Conservation (phyloP, 2,113 vertebrate genomes). For the Etia nguti region DNA sequence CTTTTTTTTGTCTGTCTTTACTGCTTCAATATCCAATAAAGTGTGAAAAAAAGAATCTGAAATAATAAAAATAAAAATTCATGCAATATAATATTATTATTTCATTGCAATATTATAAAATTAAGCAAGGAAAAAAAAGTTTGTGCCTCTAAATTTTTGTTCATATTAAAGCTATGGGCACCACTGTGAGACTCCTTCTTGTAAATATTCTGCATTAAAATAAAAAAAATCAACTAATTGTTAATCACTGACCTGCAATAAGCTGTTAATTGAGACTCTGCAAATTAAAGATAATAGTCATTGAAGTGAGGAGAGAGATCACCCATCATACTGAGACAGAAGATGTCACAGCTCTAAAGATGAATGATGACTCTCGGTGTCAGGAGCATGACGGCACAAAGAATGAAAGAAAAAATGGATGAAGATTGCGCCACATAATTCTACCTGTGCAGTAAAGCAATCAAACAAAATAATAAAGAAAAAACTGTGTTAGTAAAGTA, state of each 20-base stretch:
- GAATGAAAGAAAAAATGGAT: neutral
- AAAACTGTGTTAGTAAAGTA: neutral
- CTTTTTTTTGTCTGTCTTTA: neutral
- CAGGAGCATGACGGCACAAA: neutral
- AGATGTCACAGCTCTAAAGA: constrained; percentile 17
- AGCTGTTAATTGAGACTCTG: constrained; percentile 44
- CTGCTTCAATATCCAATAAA: neutral
- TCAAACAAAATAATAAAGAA: neutral
- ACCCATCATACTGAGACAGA: constrained; percentile 30
- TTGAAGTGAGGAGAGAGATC: constrained; percentile 27
- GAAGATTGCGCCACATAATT: neutral
- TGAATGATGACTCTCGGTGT: constrained; percentile 25
- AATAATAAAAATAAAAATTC: neutral
- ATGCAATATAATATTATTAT: neutral
- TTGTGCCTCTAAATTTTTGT: neutral
- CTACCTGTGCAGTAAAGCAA: neutral
- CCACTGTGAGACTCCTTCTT: neutral
- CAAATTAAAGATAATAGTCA: constrained; percentile 50
- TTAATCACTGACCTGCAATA: constrained; percentile 52
- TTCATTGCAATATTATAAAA: neutral
- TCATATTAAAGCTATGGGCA: neutral
- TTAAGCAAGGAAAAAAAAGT: neutral
- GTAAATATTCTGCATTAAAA: neutral
- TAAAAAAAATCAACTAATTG: constrained; percentile 21
- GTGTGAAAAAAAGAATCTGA: neutral